A percentile compares a stretch with the other conserved stretches of the same genome.
These are phyloP conservation scores for Rotaria macrura DNA, from an alignment of 2,888 invertebrate genomes.

Conservation along the genomic window DNA sequence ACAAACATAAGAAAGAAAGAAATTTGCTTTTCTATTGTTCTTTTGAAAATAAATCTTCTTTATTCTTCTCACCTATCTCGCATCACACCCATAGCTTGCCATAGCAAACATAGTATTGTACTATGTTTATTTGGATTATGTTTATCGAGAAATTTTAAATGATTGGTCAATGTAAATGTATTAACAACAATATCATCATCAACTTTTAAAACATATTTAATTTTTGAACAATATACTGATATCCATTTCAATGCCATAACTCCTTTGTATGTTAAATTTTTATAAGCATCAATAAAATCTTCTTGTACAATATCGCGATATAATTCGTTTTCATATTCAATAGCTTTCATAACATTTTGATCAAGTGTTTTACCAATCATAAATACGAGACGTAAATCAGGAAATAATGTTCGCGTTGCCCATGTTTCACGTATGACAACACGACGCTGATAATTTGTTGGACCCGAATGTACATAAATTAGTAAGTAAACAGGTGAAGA, in stretches of 20 bases:
- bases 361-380: conserved; percentile 41
- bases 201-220: conserved; percentile 49
- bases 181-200: conserved; percentile 53
- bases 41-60: background rate
- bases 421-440: conserved; percentile 46
- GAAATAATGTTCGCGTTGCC: conserved; percentile 37
- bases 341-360: conserved; percentile 37
- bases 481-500: conserved; percentile 19
- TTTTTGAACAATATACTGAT: conserved; percentile 43
- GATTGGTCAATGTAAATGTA: conserved; percentile 46
- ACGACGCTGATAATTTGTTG: conserved; percentile 41
- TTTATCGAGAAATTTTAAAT: conserved; percentile 36
- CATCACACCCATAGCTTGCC: conserved; percentile 47
- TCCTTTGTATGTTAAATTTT: conserved; percentile 52
- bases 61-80: conserved; percentile 37
- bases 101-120: conserved; percentile 46
- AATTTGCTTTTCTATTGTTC: too few relatives aligned
- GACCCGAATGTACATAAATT: conserved; percentile 30
- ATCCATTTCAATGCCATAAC: conserved; percentile 50
- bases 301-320: conserved; percentile 47
- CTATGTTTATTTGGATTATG: conserved; percentile 36
- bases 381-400: conserved; percentile 40
- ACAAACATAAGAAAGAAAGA: background rate
- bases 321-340: conserved; percentile 41
- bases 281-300: conserved; percentile 49